A percentile compares a stretch with the other conserved stretches of the same genome.
Evolutionary conservation across 2,888 invertebrate species (phyloP).

Genomic region (Cephus runcator): DNA sequence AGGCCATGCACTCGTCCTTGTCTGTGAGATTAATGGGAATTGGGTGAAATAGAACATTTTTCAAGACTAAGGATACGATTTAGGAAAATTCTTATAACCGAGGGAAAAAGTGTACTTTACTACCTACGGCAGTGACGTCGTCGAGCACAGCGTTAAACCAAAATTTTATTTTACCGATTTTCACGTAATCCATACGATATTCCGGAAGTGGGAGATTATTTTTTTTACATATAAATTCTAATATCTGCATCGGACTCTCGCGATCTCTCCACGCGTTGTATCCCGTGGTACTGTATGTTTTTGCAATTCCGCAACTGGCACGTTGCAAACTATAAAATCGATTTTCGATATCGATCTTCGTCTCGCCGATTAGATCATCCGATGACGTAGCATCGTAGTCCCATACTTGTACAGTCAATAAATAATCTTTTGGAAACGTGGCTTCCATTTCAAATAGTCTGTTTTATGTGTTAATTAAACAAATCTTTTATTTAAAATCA

Average conservation of each 20-base stretch:
- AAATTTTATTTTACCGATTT: conserved; percentile 67
- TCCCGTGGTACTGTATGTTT: conserved; percentile 75
- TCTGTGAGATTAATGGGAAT: conserved; percentile 58
- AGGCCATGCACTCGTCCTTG: conserved; percentile 78
- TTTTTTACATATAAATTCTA: conserved; percentile 76
- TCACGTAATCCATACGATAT: conserved; percentile 67
- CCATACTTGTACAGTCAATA: conserved; percentile 78
- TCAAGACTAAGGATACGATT: not conserved
- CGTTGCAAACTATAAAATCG: conserved; percentile 83
- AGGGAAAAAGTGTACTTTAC: not conserved
- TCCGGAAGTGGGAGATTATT: conserved; percentile 73
- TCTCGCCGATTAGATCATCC: conserved; percentile 87
- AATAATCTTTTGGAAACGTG: conserved; percentile 79
- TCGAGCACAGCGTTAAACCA: conserved; percentile 26
- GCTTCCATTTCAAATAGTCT: conserved; percentile 82
- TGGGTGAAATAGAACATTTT: not conserved
- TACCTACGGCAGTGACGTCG: not conserved
- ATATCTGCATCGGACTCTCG: conserved; percentile 77
- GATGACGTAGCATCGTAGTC: conserved; percentile 77
- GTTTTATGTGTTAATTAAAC: too few relatives aligned
- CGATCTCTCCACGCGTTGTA: conserved; percentile 84
- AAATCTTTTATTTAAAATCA: not conserved
- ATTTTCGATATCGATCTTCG: conserved; percentile 87
- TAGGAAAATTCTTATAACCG: conserved; percentile 2
- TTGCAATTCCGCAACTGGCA: conserved; percentile 81